These are phyloP conservation scores for Diabrotica virgifera DNA, from an alignment of 1,140 invertebrate species.

Conservation along the genomic window DNA sequence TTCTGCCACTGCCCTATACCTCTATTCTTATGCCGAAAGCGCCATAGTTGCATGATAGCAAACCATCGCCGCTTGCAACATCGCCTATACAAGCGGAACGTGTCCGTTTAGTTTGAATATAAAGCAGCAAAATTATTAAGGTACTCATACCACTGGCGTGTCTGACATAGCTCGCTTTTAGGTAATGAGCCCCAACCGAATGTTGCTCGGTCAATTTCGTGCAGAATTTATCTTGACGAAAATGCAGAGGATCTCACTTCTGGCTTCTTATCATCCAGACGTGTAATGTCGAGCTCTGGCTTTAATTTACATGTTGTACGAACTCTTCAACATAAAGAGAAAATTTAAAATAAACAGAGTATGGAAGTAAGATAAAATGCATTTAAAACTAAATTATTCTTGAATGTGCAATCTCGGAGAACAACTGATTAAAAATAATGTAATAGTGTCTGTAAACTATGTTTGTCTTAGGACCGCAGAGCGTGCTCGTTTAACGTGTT, in stretches of 20 bases:
- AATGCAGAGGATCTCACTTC: not conserved
- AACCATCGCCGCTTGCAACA: not conserved
- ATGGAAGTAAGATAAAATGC: no score
- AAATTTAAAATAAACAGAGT: no score
- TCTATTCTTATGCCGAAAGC: not conserved
- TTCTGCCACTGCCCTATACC: not conserved
- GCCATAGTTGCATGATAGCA: not conserved
- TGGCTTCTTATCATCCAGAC: not conserved
- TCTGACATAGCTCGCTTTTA: not conserved
- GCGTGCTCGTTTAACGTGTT: no score
- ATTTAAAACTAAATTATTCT: no score
- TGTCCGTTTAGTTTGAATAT: conserved; percentile 18
- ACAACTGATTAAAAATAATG: no score
- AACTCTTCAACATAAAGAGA: no score
- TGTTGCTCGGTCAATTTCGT: conserved; percentile 1
- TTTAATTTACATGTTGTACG: not conserved
- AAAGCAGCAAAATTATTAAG: conserved; percentile 7
- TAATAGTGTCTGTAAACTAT: no score
- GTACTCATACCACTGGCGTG: not conserved
- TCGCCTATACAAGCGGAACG: conserved; percentile 5
- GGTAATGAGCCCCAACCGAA: not conserved
- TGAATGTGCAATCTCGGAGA: no score
- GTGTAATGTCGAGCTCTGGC: not conserved
- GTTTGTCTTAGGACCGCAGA: no score
- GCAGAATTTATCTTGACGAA: not conserved